These are phyloP conservation scores for Copidosoma aretas DNA, from an alignment of 2,888 invertebrate species.

Conservation along the genomic window DNA sequence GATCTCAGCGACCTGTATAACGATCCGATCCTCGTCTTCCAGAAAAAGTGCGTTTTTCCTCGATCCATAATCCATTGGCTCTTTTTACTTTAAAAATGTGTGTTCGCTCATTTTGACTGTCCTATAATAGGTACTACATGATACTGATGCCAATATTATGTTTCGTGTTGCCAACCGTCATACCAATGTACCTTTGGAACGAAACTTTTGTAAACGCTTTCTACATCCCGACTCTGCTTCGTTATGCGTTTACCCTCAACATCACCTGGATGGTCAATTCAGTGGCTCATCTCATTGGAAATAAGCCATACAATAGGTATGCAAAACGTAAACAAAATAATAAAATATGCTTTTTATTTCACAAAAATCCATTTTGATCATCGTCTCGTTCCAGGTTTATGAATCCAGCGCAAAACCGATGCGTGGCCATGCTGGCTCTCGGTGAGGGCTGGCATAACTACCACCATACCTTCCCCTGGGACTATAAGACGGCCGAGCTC, in stretches of 20 bases:
- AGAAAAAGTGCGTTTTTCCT: constrained; percentile 74
- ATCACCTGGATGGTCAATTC: constrained; percentile 2
- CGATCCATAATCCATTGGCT: neutral
- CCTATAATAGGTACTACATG: constrained; percentile 68
- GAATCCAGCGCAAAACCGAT: constrained; percentile 78
- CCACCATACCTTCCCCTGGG: constrained; percentile 91
- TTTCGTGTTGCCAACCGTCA: constrained; percentile 74
- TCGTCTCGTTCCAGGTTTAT: constrained; percentile 68
- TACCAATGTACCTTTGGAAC: constrained; percentile 75
- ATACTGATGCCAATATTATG: constrained; percentile 72
- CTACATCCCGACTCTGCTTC: neutral
- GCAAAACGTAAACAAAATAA: neutral
- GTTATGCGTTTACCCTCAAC: constrained; percentile 7
- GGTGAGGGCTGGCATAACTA: constrained; percentile 92
- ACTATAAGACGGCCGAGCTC: constrained; percentile 87
- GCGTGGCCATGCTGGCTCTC: constrained; percentile 75
- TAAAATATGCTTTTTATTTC: neutral
- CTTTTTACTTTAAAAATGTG: constrained; percentile 6
- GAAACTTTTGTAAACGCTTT: constrained; percentile 62
- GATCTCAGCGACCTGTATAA: constrained; percentile 85
- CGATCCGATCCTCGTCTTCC: constrained; percentile 86
- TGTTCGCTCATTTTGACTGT: no score
- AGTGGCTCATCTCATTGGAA: constrained; percentile 5
- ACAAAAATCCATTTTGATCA: no score
- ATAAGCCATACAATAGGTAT: constrained; percentile 2